phyloP scores from a whole-genome alignment of 2,888 invertebrate species.

The Caenorhabditis angaria region DNA sequence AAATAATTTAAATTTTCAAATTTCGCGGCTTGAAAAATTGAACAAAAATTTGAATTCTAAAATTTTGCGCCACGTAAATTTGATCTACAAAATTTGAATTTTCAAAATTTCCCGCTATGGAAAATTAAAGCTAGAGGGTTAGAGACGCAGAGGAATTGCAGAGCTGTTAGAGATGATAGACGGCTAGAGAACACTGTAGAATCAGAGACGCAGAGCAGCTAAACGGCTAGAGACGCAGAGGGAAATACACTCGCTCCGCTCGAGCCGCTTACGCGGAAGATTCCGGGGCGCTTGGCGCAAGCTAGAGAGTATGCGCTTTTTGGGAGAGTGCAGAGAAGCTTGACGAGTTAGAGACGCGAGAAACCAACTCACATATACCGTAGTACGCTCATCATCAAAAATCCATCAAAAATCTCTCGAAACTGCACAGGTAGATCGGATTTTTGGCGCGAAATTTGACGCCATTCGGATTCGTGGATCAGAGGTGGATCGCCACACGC shows the following conservation, averaged over 20 bases:
- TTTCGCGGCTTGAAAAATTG: too few species aligned
- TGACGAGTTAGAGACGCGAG: neutral
- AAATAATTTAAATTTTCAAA: too few species aligned
- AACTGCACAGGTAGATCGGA: slow-evolving; percentile 47
- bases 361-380: slow-evolving; percentile 48
- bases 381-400: slow-evolving; percentile 49
- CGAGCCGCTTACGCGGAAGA: too few species aligned
- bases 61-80: neutral
- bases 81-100: neutral
- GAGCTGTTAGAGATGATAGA: too few species aligned
- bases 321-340: neutral
- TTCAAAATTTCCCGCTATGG: too few species aligned
- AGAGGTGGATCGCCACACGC: slow-evolving; percentile 15
- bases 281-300: neutral
- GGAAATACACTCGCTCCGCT: too few species aligned
- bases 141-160: too few species aligned
- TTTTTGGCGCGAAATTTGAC: slow-evolving; percentile 6
- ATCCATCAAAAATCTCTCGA: slow-evolving; percentile 56
- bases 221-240: too few species aligned
- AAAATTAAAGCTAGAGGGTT: too few species aligned
- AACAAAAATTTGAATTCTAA: neutral
- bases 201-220: too few species aligned
- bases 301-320: neutral
- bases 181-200: too few species aligned
- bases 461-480: slow-evolving; percentile 29